These are phyloP conservation scores for Drosophila lini DNA, from an alignment of 1,140 invertebrate genomes.

Conservation along the genomic window DNA sequence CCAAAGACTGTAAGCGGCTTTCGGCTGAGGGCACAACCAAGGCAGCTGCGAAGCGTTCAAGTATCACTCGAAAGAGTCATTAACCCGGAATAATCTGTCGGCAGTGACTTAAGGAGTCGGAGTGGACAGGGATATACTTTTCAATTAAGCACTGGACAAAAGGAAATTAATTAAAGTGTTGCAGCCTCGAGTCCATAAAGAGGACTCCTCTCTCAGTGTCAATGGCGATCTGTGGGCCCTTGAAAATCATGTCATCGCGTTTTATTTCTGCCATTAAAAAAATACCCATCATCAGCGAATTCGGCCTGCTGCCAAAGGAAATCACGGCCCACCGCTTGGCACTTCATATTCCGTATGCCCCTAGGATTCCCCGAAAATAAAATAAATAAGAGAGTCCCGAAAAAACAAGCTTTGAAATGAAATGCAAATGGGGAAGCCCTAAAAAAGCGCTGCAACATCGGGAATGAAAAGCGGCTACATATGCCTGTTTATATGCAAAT, in stretches of 20 bases:
- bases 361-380: conserved; percentile 25
- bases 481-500: conserved; percentile 81
- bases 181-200: conserved; percentile 19
- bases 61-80: conserved; percentile 55
- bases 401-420: conserved; percentile 55
- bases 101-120: conserved; percentile 40
- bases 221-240: conserved; percentile 22
- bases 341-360: conserved; percentile 42
- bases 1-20: conserved; percentile 49
- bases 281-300: conserved; percentile 16
- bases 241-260: conserved; percentile 43
- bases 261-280: conserved; percentile 23
- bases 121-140: conserved; percentile 9
- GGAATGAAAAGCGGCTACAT: conserved; percentile 74
- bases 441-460: conserved; percentile 56
- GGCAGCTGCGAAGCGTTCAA: conserved; percentile 51
- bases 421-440: conserved; percentile 62
- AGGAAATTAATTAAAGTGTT: conserved; percentile 45
- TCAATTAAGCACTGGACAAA: conserved; percentile 42
- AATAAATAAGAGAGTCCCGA: conserved; percentile 13
- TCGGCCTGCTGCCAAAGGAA: conserved; percentile 35
- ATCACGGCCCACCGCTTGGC: conserved; percentile 30
- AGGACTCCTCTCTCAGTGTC: conserved; percentile 19
- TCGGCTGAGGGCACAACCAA: conserved; percentile 24
- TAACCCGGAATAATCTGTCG: conserved; percentile 54